phyloP scores from a whole-genome alignment of 2,888 invertebrate species.

The Orchesella flavescens region DNA sequence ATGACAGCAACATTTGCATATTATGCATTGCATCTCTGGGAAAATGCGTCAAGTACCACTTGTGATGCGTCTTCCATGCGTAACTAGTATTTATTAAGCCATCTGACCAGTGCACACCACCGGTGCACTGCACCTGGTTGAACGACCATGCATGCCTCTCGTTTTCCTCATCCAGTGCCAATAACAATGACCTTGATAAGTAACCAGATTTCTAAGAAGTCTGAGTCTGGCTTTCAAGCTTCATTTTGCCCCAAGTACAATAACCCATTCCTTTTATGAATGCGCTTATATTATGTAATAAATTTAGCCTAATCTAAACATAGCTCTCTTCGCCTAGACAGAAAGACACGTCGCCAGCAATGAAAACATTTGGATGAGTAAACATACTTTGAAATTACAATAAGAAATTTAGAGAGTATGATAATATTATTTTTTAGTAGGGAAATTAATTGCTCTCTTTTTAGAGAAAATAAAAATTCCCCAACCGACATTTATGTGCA shows the following conservation, averaged over 20 bases:
- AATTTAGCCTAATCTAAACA: not conserved
- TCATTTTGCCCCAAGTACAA: not conserved
- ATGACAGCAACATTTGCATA: conserved; percentile 45
- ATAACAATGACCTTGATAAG: conserved; percentile 56
- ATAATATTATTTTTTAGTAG: not conserved
- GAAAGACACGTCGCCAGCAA: no score
- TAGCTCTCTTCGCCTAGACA: no score
- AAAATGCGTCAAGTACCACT: conserved; percentile 41
- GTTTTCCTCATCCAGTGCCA: conserved; percentile 24
- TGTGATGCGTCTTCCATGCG: conserved; percentile 52
- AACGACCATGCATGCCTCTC: conserved; percentile 36
- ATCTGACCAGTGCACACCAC: conserved; percentile 52
- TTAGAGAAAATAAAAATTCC: not conserved
- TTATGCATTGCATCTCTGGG: conserved; percentile 5
- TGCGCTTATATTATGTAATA: not conserved
- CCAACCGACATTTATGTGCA: conserved; percentile 30
- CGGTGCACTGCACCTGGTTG: conserved; percentile 54
- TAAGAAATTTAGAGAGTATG: not conserved
- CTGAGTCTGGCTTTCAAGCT: not conserved
- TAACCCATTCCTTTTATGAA: not conserved
- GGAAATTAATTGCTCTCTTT: not conserved
- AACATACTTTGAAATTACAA: not conserved
- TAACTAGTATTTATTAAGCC: conserved; percentile 45
- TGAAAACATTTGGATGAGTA: no score
- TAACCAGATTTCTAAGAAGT: conserved; percentile 6